These are phyloP conservation scores for Polydrusus cervinus DNA, from an alignment of 2,888 invertebrate species.

Conservation along the genomic window DNA sequence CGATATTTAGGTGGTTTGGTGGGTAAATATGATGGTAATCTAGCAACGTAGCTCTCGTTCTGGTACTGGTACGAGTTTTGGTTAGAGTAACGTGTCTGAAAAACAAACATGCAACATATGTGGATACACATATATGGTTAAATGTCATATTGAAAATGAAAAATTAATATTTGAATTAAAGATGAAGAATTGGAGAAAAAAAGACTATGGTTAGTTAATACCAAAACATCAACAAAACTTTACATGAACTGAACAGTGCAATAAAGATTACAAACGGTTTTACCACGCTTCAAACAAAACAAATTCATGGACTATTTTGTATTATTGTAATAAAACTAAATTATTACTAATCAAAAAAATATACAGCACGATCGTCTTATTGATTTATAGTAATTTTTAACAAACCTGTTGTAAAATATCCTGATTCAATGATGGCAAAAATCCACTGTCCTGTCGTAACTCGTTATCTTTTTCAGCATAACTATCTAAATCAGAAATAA, in stretches of 20 bases:
- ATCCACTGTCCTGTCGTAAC: conserved; percentile 25
- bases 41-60: conserved; percentile 64
- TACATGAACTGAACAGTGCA: no score
- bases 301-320: no score
- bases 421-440: conserved; percentile 35
- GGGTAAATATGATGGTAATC: conserved; percentile 64
- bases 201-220: conserved; percentile 2
- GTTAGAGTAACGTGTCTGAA: conserved; percentile 54
- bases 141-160: conserved; percentile 1
- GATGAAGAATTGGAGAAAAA: background rate
- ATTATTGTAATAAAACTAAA: no score
- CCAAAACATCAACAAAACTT: background rate
- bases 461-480: conserved; percentile 73
- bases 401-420: conserved; percentile 41
- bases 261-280: no score
- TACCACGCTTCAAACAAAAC: no score
- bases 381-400: background rate
- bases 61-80: conserved; percentile 48
- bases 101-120: conserved; percentile 56
- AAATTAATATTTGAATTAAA: conserved; percentile 8
- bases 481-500: conserved; percentile 77
- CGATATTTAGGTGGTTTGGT: conserved; percentile 60
- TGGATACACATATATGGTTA: conserved; percentile 13
- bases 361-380: no score
- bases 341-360: no score